Base-by-base conservation (phyloP, 2,888 invertebrate species). In the Eilema caniola region DNA sequence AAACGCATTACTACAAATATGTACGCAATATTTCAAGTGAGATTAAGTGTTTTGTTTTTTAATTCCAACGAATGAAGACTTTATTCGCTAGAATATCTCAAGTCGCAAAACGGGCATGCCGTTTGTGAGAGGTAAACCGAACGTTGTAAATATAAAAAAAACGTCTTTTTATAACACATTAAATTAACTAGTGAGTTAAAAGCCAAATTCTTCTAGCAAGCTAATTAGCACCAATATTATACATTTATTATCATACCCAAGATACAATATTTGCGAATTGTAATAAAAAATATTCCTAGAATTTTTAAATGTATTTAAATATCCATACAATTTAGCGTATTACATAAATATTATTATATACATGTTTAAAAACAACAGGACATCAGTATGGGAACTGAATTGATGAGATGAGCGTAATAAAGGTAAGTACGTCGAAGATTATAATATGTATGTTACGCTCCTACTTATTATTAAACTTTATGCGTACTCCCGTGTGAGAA, bases 1-100 rank as follows among this genome's bases (percentile, higher is more conserved):
- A 89, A 92, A 91, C 87, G 89, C 82, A 88, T 85, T 85, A 88
- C 85, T 85, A 88, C 84, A 85, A 84, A 86, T 82, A 83, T 81
- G 74, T 76, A 78, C 69, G 71, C 77, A 71, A 74, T 74, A 71
- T 76, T 76, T 76, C 74, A 78, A 78, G 70, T 70, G 31, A 57
- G 68, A 65, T 56, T 66, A 63, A 23, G 20, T 37, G 12, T 68
- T 69, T 60, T 59, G 33, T 69, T 71, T 71, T 56, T 68, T 25
- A 47, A 28, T 61, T 59, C n/a, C 37, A 59, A 31, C 23, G 31
- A 57, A 70, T 71, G 65, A 78, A 76, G 71, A 72, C 75, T 78
- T 80, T 62, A 66, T 62, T 47, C 20, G 47, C 47, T 47, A 20
- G n/a, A 53, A 53, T 53, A 53, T 53, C n/a, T n/a, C 8, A n/a